Conservation (phyloP, 2,888 invertebrate genomes). For the Eustalomyia histrio region DNA sequence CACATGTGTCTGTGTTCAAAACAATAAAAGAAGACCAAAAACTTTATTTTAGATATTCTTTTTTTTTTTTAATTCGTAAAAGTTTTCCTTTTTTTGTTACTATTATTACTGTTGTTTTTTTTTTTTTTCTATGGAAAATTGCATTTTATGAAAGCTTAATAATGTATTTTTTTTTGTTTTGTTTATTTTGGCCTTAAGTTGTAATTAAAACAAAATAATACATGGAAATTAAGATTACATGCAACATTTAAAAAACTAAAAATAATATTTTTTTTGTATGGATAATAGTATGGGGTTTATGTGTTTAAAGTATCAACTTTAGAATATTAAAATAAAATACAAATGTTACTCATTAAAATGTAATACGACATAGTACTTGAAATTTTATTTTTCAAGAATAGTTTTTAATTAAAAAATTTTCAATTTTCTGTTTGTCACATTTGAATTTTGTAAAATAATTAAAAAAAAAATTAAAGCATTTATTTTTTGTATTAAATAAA, state of each 20-base stretch:
- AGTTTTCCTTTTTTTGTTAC: constrained; percentile 2
- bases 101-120: constrained; percentile 2
- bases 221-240: constrained; percentile 35
- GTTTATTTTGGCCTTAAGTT: constrained; percentile 31
- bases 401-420: constrained; percentile 61
- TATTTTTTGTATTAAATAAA: constrained; percentile 28
- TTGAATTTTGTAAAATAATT: neutral
- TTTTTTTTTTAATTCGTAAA: neutral
- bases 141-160: constrained; percentile 35
- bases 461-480: constrained; percentile 26
- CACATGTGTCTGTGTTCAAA: constrained; percentile 29
- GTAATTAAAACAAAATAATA: constrained; percentile 51
- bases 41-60: constrained; percentile 25
- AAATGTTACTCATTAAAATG: constrained; percentile 18
- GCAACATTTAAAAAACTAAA: constrained; percentile 26
- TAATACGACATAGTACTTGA: neutral
- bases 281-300: neutral
- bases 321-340: constrained; percentile 8
- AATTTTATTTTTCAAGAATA: constrained; percentile 26
- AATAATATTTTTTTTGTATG: constrained; percentile 11
- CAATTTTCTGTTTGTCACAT: constrained; percentile 56
- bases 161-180: constrained; percentile 24
- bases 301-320: neutral
- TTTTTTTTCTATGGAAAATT: constrained; percentile 43
- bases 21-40: constrained; percentile 45